Base-by-base conservation (phyloP, 2,888 invertebrate species). In the Norana najaformis region DNA sequence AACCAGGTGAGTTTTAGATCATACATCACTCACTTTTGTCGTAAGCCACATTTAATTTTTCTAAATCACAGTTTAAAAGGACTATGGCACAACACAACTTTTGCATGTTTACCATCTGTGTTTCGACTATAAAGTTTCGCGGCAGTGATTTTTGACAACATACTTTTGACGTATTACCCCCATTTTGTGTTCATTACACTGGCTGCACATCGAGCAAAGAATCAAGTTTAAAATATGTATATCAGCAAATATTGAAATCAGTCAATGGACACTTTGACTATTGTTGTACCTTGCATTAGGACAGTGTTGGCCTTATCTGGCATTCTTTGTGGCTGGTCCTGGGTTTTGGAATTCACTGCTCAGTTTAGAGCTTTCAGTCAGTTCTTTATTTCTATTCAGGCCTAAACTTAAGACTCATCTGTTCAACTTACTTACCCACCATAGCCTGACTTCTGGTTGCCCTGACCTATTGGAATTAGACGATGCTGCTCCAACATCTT, bases 1-100 rank as follows among this genome's bases (percentile, higher is more conserved):
- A 98, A 95, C 98, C 99, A 93, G 99, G 99, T 97, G 93, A 96
- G 96, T 93, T 69, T 69, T 16, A 69, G 69, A 69, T 69, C 69
- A n/a, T 16, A 11, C 14, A 69, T 11, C n/a, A 69, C n/a, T 69
- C 69, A n/a, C n/a, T n/a, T 69, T 69, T 8, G 8, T 69, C 69
- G 30, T 6, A n/a, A 69, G 69, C 69, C n/a, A 69, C n/a, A 69
- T n/a, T 8, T 16, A 16, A 18, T 69, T n/a, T 69, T 69, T 69
- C 30, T 69, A 69, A 69, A n/a, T 1, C 69, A 69, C 69, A 69
- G 69, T 23, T 16, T 69, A 69, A 69, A 0, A 23, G 47, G 23
- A 47, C 20, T 23, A n/a, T n/a, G n/a, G n/a, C 8, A 30, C 69
- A 8, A 69, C 8, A 23, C 69, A 69, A 69, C n/a, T 30, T 69